Evolutionary conservation across 1,140 invertebrate genomes (phyloP), one percentile per base, ranked within the genome.

Genomic region (Drosophila obscura): DNA sequence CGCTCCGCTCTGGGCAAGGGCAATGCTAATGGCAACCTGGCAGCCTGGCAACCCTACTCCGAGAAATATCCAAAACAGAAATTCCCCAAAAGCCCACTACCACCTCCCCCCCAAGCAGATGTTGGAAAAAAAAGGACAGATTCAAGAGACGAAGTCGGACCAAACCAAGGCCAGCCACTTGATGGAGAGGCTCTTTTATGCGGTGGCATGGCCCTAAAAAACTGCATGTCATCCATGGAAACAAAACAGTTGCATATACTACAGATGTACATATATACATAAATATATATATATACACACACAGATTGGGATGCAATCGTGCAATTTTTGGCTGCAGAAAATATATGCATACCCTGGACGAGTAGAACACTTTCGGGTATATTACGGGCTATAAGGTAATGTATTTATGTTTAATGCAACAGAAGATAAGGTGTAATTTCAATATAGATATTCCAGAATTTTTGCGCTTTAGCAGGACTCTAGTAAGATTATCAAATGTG

Each of bases 141-240:
- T 16, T 15, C 16, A 16, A 15, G 15, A 46, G n/a, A 19, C 16
- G 16, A 66, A 71, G 61, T 50, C 44, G 56, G 62, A 58, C 39
- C 67, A 49, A 60, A 49, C 58, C 82, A 87, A 84, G 81, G 81
- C 82, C 82, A 81, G 45, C 81, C 24, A 87, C 77, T 84, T 65
- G 53, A 75, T 50, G 61, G 58, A 59, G 66, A 35, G 35, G 4
- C 22, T 51, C 43, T 31, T 73, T 58, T 43, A 43, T 46, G 52
- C 68, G 60, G 71, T 39, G 35, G 26, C 26, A 28, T 79, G 80
- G 75, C 77, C 77, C 81, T 81, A 84, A 84, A 84, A 75, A 75
- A 84, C 9, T 80, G 81, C 81, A 81, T 73, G 63, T 84, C 81
- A 84, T 84, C 67, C 73, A 52, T 61, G 55, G 58, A 61, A 48